These are phyloP conservation scores for Eonycteris spelaea DNA, from an alignment of 2,113 vertebrate species.

Conservation along the genomic window DNA sequence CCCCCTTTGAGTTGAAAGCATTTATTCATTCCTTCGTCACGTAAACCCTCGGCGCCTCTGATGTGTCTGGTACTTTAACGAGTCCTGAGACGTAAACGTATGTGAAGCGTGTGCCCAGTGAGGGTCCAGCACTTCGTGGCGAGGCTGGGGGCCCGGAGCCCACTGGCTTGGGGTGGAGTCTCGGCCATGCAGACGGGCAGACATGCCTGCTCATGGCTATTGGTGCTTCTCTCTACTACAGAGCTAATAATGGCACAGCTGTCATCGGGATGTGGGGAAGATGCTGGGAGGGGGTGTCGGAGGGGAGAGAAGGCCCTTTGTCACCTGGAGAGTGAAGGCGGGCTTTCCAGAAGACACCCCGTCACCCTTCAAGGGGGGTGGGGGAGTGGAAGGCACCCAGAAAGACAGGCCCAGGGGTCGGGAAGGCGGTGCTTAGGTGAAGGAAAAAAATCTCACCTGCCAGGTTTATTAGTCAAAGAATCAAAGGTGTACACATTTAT, in stretches of 20 bases:
- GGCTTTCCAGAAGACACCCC: neutral
- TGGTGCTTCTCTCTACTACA: neutral
- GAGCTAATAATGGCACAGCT: neutral
- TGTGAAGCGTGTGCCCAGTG: neutral
- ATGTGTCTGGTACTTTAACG: neutral
- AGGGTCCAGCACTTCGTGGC: neutral
- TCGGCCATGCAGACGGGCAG: neutral
- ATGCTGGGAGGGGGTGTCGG: neutral
- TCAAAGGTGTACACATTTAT: neutral
- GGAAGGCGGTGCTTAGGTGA: neutral
- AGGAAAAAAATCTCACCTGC: neutral
- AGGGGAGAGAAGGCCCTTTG: neutral
- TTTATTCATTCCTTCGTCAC: neutral
- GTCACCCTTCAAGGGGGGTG: neutral
- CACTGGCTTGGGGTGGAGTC: neutral
- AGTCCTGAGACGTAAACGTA: neutral
- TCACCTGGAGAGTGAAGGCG: no score
- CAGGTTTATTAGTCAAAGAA: neutral
- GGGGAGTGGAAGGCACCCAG: neutral
- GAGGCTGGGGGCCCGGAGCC: neutral
- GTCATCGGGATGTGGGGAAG: fast-evolving
- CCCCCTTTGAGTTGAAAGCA: neutral
- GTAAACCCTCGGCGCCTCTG: neutral
- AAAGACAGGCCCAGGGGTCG: fast-evolving
- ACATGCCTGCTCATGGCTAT: neutral